Percentiles rank a stretch among this genome's conserved stretches.
phyloP scores from a whole-genome alignment of 2,113 vertebrate genomes.

The Dicerorhinus sumatrensis region DNA sequence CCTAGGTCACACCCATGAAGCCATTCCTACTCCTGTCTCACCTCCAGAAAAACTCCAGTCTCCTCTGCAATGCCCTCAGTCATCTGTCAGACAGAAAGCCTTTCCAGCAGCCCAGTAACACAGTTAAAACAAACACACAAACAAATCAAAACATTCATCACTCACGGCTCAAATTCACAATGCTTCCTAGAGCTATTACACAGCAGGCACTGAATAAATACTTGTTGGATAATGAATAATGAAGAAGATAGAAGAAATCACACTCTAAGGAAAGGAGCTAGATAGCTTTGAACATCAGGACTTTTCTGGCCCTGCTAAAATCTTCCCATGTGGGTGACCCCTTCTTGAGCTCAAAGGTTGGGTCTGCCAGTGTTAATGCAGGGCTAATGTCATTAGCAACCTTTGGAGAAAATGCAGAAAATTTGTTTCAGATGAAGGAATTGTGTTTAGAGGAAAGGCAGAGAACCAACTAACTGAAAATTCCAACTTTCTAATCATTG shows the following conservation, averaged over 20 bases:
- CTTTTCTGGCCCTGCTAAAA: not conserved
- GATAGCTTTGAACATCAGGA: not conserved
- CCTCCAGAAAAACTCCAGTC: not conserved
- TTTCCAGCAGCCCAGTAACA: not conserved
- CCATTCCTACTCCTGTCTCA: not conserved
- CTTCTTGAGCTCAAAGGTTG: not conserved
- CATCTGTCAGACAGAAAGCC: not conserved
- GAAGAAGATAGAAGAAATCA: not conserved
- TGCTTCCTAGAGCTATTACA: not conserved
- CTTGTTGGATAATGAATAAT: not conserved
- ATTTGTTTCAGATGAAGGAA: not conserved
- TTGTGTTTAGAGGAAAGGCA: conserved; percentile 14
- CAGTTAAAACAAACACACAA: not conserved
- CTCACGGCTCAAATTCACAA: not conserved
- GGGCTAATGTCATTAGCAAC: not conserved
- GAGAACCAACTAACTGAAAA: not conserved
- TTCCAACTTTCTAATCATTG: not conserved
- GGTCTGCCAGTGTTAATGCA: not conserved
- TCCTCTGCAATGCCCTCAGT: not conserved
- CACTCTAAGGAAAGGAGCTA: not conserved
- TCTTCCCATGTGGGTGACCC: not conserved
- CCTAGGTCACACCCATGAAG: not conserved
- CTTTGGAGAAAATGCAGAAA: not conserved
- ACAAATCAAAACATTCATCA: not conserved
- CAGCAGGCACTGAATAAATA: not conserved